A percentile compares a stretch with the other conserved stretches of the same genome.
Evolutionary conservation across 2,888 invertebrate species (phyloP).

Genomic region (Piscicola geometra): DNA sequence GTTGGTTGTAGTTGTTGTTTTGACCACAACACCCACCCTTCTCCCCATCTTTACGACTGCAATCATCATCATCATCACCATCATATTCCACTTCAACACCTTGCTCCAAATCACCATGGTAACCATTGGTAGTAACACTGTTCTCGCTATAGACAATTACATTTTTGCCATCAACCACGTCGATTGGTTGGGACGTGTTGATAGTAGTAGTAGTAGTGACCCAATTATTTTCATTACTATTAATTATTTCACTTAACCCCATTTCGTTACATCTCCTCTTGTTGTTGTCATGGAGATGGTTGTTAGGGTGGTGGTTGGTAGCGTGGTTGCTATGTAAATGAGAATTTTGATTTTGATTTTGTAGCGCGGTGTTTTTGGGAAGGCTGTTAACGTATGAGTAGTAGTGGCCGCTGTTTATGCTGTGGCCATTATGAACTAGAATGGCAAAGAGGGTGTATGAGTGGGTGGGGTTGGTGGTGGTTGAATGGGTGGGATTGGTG

Average conservation of each 20-base stretch:
- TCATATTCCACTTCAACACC: too few relatives aligned
- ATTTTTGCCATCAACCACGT: too few relatives aligned
- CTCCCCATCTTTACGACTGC: too few relatives aligned
- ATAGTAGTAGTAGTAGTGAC: too few relatives aligned
- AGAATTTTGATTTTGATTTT: neutral
- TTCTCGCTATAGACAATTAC: too few relatives aligned
- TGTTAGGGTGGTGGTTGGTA: neutral
- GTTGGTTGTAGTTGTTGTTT: too few relatives aligned
- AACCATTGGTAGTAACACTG: neutral
- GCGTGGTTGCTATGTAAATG: too few relatives aligned
- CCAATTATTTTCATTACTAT: too few relatives aligned
- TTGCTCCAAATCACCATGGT: neutral
- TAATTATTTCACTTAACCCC: too few relatives aligned
- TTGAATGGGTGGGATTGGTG: neutral
- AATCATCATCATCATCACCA: neutral
- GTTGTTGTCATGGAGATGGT: neutral
- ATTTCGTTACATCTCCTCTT: too few relatives aligned
- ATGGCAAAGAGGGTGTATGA: constrained; percentile 76
- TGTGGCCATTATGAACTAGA: constrained; percentile 85
- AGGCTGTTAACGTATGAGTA: constrained; percentile 75
- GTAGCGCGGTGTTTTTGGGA: neutral
- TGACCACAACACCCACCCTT: too few relatives aligned
- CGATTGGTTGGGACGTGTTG: too few relatives aligned
- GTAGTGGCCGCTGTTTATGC: constrained; percentile 90
- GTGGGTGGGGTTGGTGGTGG: neutral